A percentile compares a stretch with the other conserved stretches of the same genome.
These are phyloP conservation scores for Thymelicus acteon DNA, from an alignment of 2,888 invertebrate species.

Conservation along the genomic window DNA sequence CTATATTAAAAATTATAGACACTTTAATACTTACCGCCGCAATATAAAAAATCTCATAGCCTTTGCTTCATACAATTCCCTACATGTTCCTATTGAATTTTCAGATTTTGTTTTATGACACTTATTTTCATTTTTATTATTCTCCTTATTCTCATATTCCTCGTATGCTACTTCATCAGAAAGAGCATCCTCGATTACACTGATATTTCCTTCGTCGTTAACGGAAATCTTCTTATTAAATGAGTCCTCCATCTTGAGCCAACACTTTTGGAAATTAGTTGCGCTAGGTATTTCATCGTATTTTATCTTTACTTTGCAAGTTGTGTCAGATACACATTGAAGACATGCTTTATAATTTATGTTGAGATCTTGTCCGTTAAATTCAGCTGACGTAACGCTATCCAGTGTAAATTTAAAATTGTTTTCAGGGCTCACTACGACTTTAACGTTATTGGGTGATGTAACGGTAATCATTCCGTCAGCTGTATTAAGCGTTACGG, in stretches of 20 bases:
- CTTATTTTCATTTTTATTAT: constrained; percentile 43
- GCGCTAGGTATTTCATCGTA: constrained; percentile 50
- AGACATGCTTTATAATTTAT: constrained; percentile 65
- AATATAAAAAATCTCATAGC: constrained; percentile 68
- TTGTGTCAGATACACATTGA: constrained; percentile 62
- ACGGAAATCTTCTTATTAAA: constrained; percentile 64
- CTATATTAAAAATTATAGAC: no score
- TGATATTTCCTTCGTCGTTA: constrained; percentile 68
- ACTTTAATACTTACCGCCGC: constrained; percentile 56
- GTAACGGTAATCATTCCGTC: constrained; percentile 60
- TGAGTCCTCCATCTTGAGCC: constrained; percentile 74
- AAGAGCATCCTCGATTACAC: constrained; percentile 51
- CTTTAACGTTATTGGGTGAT: constrained; percentile 65
- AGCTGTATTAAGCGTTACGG: constrained; percentile 72
- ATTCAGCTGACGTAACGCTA: constrained; percentile 59
- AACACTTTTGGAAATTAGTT: constrained; percentile 54
- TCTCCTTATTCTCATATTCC: constrained; percentile 45
- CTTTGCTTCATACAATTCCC: constrained; percentile 62
- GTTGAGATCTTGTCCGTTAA: constrained; percentile 63
- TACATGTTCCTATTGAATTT: constrained; percentile 60
- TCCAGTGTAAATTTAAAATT: constrained; percentile 66
- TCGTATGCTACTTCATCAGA: constrained; percentile 46
- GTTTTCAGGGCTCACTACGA: constrained; percentile 58
- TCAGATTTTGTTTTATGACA: constrained; percentile 52
- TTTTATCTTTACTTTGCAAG: constrained; percentile 62